A percentile compares a stretch with the other conserved stretches of the same genome.
Evolutionary conservation across 1,140 invertebrate genomes (phyloP).

Genomic region (Drosophila hydei): DNA sequence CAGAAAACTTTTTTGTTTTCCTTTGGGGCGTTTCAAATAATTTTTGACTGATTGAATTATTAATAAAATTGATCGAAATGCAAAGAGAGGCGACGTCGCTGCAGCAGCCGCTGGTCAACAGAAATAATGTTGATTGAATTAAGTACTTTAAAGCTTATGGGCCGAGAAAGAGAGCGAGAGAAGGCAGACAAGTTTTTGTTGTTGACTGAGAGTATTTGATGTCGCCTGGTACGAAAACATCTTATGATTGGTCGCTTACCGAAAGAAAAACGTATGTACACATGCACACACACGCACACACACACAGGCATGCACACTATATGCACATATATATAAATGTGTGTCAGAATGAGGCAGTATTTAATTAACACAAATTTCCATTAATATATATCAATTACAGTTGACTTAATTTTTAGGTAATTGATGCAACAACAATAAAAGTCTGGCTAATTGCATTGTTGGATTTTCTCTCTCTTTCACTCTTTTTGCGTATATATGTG

Average conservation of each 20-base stretch:
- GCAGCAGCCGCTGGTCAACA: constrained; percentile 57
- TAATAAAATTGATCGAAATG: constrained; percentile 83
- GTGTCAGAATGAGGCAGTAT: constrained; percentile 44
- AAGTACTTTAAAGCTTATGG: constrained; percentile 52
- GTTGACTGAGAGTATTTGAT: neutral
- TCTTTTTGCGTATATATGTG: too few species aligned
- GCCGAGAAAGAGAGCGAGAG: constrained; percentile 7
- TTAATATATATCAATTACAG: constrained; percentile 75
- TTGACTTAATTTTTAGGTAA: constrained; percentile 54
- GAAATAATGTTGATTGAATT: constrained; percentile 58
- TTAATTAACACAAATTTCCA: constrained; percentile 76
- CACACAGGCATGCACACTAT: neutral
- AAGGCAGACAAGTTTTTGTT: neutral
- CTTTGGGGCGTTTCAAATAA: constrained; percentile 82
- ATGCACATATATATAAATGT: neutral
- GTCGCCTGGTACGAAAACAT: neutral
- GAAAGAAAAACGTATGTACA: neutral
- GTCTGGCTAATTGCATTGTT: constrained; percentile 36
- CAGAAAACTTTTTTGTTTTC: constrained; percentile 77
- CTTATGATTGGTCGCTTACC: neutral
- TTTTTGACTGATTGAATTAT: constrained; percentile 83
- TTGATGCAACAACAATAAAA: constrained; percentile 40
- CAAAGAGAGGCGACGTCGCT: constrained; percentile 57
- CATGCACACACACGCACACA: neutral
- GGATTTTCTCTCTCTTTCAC: neutral